Evolutionary conservation across 2,888 invertebrate genomes (phyloP).

Genomic region (Drosophila tripunctata): DNA sequence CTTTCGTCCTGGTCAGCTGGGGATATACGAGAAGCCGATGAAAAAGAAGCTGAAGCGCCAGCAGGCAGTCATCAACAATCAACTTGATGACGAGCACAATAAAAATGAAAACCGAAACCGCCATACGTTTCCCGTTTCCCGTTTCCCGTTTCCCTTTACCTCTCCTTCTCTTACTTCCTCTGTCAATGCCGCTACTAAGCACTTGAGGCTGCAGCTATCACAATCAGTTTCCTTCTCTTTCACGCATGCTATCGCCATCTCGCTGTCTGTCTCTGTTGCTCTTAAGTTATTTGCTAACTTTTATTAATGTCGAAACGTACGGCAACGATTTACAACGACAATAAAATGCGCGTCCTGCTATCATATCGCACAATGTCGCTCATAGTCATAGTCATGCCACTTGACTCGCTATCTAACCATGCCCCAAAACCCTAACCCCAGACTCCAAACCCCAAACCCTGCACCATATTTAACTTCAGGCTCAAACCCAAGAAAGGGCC

Average conservation of each 20-base stretch:
- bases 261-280: constrained; percentile 46
- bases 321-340: constrained; percentile 80
- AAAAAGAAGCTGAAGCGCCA: constrained; percentile 30
- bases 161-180: background rate
- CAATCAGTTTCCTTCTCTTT: constrained; percentile 32
- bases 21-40: constrained; percentile 24
- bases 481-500: constrained; percentile 25
- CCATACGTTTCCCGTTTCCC: background rate
- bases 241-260: constrained; percentile 18
- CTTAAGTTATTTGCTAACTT: constrained; percentile 77
- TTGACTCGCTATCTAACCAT: constrained; percentile 72
- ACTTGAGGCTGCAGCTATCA: constrained; percentile 52
- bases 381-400: constrained; percentile 75
- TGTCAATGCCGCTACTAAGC: constrained; percentile 20
- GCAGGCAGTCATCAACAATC: constrained; percentile 77
- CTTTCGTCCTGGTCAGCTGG: constrained; percentile 25
- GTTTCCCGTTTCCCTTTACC: background rate
- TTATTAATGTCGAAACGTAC: constrained; percentile 79
- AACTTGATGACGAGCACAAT: constrained; percentile 79
- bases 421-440: constrained; percentile 30
- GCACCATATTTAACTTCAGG: constrained; percentile 8
- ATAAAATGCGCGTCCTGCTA: constrained; percentile 78
- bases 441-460: constrained; percentile 21
- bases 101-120: constrained; percentile 77
- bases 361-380: constrained; percentile 79